Evolutionary conservation across 2,113 vertebrate species (phyloP), one percentile per base, ranked within the genome.

Genomic region (Protobothrops flavoviridis): DNA sequence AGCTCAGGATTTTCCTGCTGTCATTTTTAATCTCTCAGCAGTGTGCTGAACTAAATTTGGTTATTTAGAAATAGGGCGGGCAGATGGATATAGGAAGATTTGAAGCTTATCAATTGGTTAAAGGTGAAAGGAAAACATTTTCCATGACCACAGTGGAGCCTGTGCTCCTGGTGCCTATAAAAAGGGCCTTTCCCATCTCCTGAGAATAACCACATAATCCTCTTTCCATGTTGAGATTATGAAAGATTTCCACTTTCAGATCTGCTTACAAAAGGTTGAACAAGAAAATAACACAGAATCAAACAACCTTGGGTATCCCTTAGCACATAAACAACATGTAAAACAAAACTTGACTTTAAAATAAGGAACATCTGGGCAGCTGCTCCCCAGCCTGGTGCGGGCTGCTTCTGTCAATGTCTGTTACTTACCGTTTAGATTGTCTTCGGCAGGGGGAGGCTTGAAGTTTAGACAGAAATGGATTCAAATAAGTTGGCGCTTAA

Each of bases 391-490:
- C 52, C n/a, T 43, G 50, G n/a, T 52, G 29, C 29, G 21, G 21
- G 43, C 33, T 52, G 45, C 48, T 52, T 48, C 48, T 50, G 85
- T n/a, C 21, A 20, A 13, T 93, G 81, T 33, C 64, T 39, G 15
- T 81, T 13, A 48, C 56, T 53, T 26, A 53, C 74, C 20, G 24
- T 90, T 90, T 90, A 87, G 59, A 59, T 85, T 90, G 53, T 56
- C 43, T 90, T 93, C 88, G 15, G 64, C 88, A 52, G 81, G 45
- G 95, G 94, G 94, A 96, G 87, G 56, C 5, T 1, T 86, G 74
- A 88, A 91, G 90, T 94, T 96, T 95, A 95, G 95, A 95, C 94
- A 93, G 91, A 95, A 96, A 90, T 94, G 93, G 95, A 94, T 96
- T 93, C 95, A 91, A 90, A 88, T 95, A 96, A 95, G 94, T 95